Evolutionary conservation across 2,888 invertebrate genomes (phyloP), one percentile per base, ranked within the genome.

Genomic region (Trichogramma dendrolimi): DNA sequence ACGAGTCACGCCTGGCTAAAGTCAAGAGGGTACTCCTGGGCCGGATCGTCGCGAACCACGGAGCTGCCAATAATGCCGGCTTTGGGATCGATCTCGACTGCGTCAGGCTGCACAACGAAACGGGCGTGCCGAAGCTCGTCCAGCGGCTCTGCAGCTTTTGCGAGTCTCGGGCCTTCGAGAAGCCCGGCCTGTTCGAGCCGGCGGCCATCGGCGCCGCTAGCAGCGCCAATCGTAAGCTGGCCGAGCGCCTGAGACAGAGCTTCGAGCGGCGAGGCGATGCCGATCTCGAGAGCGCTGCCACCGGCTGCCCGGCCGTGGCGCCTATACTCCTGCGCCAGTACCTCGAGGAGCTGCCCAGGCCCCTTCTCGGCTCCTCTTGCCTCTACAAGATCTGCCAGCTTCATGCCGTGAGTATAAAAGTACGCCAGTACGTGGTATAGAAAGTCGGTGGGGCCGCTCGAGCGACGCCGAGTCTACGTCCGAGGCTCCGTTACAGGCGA

Each of bases 261-360:
- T 84, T 84, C 72, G 84, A 85, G 69, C 75, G 78, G 52, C 75
- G 79, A 38, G 83, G 84, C 4, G 83, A 84, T 71, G 84, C 83
- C 46, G 55, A 83, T 67, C 74, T 85, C 63, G 81, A 81, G 62
- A 27, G 27, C 27, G 77, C 76, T 54, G 77, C 77, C 50, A 80
- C 77, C 4, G 81, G 78, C 8, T 84, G 84, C 40, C 84, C 84
- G 43, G 81, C 83, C 64, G 83, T 84, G 4, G 83, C 84, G 6
- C 85, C 84, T 2, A 81, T 83, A 4, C 73, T 85, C 50, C 80
- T 85, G 46, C 81, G 84, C 64, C 79, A 83, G 58, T 85, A 83
- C 72, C 77, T 85, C 43, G 77, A 84, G 67, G 85, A 85, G 70
- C 73, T 85, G 58, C 82, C 82, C 6, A 79, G 81, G 66, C 80